Base-by-base conservation (phyloP, 2,888 invertebrate genomes). In the Acleris literana region DNA sequence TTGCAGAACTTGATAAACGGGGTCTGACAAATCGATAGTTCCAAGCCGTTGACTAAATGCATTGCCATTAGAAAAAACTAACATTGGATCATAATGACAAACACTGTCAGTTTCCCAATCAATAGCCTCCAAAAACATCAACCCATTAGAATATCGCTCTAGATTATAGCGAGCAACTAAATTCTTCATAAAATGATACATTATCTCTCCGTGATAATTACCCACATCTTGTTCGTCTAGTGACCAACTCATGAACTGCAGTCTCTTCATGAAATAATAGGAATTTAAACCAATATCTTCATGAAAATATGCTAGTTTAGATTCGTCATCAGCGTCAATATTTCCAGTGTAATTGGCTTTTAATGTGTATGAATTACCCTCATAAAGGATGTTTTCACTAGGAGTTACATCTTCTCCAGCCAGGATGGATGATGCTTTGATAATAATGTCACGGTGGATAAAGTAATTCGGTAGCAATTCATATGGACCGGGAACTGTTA, bases 281-380 rank as follows among this genome's bases (percentile, higher is more conserved):
- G 93, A 82, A 81, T 95, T 96, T 69, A 95, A 86, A 57, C 94
- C 95, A 65, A 96, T 85, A 77, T 96, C 96, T 83, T 96, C 95
- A n/a, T 94, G 94, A 83, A 95, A 96, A 82, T 96, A 96, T 53
- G 94, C 93, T 63, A 96, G 74, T 74, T 93, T 93, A 68, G 93
- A 91, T 71, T 95, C 95, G n/a, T 90, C 83, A 69, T 86, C 80
- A 51, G 88, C 85, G 48, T 88, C 85, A 68, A 88, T 86, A 66
- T 88, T 79, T 17, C 79, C 73, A 57, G 92, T 92, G 61, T 92
- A 92, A 73, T 91, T 88, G 33, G 87, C 83, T 66, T 87, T 84
- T 39, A 92, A 71, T 55, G 83, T 78, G 64, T 88, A 92, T 5
- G 84, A 72, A 69, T 88, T 90, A 13, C 89, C 92, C 74, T 89